Base-by-base conservation (phyloP, 1,140 invertebrate genomes). In the Mercenaria mercenaria region DNA sequence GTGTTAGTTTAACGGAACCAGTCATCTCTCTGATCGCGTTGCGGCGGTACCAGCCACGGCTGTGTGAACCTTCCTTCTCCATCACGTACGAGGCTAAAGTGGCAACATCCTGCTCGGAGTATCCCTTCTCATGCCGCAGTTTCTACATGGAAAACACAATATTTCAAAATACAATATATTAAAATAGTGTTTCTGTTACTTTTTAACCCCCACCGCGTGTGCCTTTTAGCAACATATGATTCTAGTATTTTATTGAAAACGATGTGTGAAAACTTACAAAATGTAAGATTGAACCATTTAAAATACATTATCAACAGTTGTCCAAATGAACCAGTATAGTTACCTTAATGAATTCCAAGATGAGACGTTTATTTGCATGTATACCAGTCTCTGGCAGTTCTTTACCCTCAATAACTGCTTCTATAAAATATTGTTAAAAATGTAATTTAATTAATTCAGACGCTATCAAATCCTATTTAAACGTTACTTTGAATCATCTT, bases 11-110 rank as follows among this genome's bases (percentile, higher is more conserved):
- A 1, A 59, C 32, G n/a, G 96, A 96, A n/a, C 97, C 97, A 4
- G 97, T 96, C 69, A 97, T 90, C 20, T 94, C 94, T 47, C 97
- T 92, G 23, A 97, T 96, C 52, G 97, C 97, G 59, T 97, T 97
- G 80, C 97, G 97, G 13, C 97, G 95, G 93, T 97, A 97, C 97
- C 97, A 97, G 88, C 97, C 96, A 18, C 97, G 94, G 29, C 95
- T 96, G 88, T 97, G 97, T 0, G 95, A 95, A 89, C 96, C 95
- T 34, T 96, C 95, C 91, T 97, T 96, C 26, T 97, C 95, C 29
- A 97, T 91, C 88, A 97, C 96, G 34, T 96, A 96, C 4, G 97
- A 97, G 13, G 97, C 97, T 29, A 97, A 93, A 52, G 96, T 93
- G 23, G 97, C 97, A 29, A 97, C 96, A 91, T 97, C 97, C 91